These are phyloP conservation scores for Cylloceria caligata DNA, from an alignment of 2,888 invertebrate genomes.

Conservation along the genomic window DNA sequence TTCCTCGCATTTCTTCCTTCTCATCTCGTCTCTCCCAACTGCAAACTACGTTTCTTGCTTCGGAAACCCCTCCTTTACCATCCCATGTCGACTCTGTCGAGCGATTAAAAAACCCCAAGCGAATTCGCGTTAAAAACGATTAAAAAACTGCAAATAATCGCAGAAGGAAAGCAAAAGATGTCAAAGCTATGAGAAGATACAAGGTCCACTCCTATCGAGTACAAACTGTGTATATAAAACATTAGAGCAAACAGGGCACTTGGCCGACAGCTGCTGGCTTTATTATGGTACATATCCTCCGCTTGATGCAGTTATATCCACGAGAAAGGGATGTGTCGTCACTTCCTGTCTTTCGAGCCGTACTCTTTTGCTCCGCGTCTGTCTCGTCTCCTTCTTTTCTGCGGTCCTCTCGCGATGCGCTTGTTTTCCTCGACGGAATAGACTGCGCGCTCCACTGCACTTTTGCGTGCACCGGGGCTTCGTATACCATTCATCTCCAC, in stretches of 20 bases:
- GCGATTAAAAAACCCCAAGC: not conserved
- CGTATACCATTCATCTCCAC: constrained; percentile 1
- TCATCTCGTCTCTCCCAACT: constrained; percentile 44
- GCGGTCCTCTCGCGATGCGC: constrained; percentile 15
- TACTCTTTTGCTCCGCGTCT: constrained; percentile 64
- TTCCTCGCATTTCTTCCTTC: constrained; percentile 55
- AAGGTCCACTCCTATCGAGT: not conserved
- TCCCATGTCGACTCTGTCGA: constrained; percentile 31
- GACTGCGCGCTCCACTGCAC: constrained; percentile 43
- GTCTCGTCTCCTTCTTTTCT: constrained; percentile 53
- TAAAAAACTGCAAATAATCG: constrained; percentile 18
- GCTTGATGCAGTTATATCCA: constrained; percentile 65
- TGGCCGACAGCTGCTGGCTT: constrained; percentile 79
- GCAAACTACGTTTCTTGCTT: constrained; percentile 4
- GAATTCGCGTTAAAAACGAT: not conserved
- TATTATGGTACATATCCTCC: constrained; percentile 61
- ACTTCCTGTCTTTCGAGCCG: constrained; percentile 76
- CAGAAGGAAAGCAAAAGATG: not conserved
- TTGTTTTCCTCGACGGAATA: constrained; percentile 30
- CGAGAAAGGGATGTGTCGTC: constrained; percentile 77
- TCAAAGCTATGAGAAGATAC: constrained; percentile 2
- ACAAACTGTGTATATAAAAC: not conserved
- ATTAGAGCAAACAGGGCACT: constrained; percentile 72
- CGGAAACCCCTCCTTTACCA: not conserved
- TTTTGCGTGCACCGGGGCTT: constrained; percentile 34